These are phyloP conservation scores for Coecobrya sp. DNA, from an alignment of 2,888 invertebrate genomes.

Conservation along the genomic window DNA sequence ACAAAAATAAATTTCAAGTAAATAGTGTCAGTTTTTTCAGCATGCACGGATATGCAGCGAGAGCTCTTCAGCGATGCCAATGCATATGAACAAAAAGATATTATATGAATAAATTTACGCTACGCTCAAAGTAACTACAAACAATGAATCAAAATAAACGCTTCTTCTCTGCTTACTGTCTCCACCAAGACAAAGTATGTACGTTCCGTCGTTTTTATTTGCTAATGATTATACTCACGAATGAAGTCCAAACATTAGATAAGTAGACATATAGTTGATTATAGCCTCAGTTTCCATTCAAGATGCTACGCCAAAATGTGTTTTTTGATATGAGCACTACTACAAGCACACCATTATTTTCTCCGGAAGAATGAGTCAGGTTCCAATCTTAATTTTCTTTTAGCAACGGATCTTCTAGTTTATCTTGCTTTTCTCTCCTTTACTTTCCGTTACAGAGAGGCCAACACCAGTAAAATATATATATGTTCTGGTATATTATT, in stretches of 20 bases:
- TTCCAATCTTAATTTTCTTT: slow-evolving; percentile 63
- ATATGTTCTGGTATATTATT: background rate
- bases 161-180: background rate
- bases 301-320: background rate
- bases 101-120: too few relatives aligned
- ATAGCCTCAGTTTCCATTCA: background rate
- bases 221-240: slow-evolving; percentile 21
- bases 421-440: background rate
- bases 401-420: background rate
- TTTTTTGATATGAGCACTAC: slow-evolving; percentile 30
- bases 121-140: background rate
- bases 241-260: background rate
- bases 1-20: too few relatives aligned
- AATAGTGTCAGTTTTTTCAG: too few relatives aligned
- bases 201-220: background rate
- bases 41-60: too few relatives aligned
- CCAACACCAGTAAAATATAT: background rate
- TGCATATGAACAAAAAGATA: too few relatives aligned
- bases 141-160: background rate
- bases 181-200: background rate
- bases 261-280: background rate
- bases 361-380: slow-evolving; percentile 32
- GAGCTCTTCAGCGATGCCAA: too few relatives aligned
- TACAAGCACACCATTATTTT: slow-evolving; percentile 27
- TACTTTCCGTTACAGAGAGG: background rate